phyloP scores from a whole-genome alignment of 2,888 invertebrate genomes.

The Galeruca laticollis region DNA sequence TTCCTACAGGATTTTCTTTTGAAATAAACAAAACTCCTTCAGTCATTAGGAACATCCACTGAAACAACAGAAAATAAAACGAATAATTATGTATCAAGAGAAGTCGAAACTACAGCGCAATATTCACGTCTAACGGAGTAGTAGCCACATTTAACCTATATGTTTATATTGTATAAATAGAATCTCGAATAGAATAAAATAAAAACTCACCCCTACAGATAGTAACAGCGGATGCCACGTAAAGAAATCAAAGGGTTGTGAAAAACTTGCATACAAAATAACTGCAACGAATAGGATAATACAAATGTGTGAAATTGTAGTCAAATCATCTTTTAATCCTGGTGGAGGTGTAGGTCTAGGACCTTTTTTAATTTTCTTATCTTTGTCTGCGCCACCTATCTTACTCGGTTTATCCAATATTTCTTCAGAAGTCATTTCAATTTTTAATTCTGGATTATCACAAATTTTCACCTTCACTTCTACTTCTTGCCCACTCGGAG shows the following conservation, averaged over 20 bases:
- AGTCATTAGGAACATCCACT: conserved; percentile 63
- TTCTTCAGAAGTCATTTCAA: conserved; percentile 15
- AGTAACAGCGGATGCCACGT: conserved; percentile 57
- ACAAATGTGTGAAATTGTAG: conserved; percentile 52
- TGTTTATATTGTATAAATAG: not conserved
- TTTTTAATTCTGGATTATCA: conserved; percentile 6
- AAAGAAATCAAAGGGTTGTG: conserved; percentile 54
- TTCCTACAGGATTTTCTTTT: conserved; percentile 58
- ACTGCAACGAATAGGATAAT: conserved; percentile 49
- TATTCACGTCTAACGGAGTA: not conserved
- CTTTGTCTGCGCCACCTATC: conserved; percentile 19
- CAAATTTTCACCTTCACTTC: conserved; percentile 17
- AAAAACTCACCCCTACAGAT: conserved; percentile 54
- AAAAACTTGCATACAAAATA: conserved; percentile 51
- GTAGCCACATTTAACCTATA: not conserved
- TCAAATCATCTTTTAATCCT: conserved; percentile 46
- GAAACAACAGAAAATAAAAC: conserved; percentile 48
- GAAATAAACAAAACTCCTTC: conserved; percentile 60
- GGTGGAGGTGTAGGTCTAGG: conserved; percentile 33
- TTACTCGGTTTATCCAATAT: conserved; percentile 3
- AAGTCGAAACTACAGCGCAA: not conserved
- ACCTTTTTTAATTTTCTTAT: conserved; percentile 26
- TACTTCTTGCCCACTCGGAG: not conserved
- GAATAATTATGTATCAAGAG: too few relatives aligned
- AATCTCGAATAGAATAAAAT: not conserved